phyloP scores from a whole-genome alignment of 2,888 invertebrate species.

The Drosophila sordidapex region DNA sequence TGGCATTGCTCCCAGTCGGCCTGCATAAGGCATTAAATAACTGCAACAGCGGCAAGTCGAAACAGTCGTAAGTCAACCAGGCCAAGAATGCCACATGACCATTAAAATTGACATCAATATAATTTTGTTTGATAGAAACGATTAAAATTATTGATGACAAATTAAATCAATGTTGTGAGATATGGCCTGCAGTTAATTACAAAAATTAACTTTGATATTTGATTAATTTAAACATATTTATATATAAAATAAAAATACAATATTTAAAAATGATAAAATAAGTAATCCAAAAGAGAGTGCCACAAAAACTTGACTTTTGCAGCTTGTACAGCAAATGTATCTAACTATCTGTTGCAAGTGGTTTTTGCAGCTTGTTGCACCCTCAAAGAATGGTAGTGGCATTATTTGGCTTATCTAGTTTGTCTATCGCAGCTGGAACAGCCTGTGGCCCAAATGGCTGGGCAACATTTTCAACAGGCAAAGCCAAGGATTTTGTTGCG shows the following conservation, averaged over 20 bases:
- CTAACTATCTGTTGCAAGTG: conserved; percentile 13
- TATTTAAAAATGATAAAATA: background rate
- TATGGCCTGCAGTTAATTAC: background rate
- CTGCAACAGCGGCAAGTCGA: conserved; percentile 7
- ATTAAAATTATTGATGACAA: background rate
- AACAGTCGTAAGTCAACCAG: conserved; percentile 6
- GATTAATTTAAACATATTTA: background rate
- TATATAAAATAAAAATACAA: background rate
- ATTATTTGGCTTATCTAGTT: conserved; percentile 58
- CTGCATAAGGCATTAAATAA: conserved; percentile 26
- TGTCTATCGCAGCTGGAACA: conserved; percentile 50
- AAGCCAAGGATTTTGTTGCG: conserved; percentile 65
- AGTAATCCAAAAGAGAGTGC: background rate
- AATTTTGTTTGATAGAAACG: background rate
- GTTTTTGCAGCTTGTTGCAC: background rate
- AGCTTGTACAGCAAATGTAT: background rate
- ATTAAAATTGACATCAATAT: conserved; percentile 9
- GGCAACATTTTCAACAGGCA: conserved; percentile 50
- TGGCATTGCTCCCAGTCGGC: conserved; percentile 30
- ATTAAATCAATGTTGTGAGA: background rate
- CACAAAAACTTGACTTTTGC: background rate
- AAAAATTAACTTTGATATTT: background rate
- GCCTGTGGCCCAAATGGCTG: conserved; percentile 68
- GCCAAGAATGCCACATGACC: conserved; percentile 15
- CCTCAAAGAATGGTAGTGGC: conserved; percentile 43